Conservation (phyloP, 2,113 vertebrate genomes). For the Pseudorhombus dupliciocellatus region DNA sequence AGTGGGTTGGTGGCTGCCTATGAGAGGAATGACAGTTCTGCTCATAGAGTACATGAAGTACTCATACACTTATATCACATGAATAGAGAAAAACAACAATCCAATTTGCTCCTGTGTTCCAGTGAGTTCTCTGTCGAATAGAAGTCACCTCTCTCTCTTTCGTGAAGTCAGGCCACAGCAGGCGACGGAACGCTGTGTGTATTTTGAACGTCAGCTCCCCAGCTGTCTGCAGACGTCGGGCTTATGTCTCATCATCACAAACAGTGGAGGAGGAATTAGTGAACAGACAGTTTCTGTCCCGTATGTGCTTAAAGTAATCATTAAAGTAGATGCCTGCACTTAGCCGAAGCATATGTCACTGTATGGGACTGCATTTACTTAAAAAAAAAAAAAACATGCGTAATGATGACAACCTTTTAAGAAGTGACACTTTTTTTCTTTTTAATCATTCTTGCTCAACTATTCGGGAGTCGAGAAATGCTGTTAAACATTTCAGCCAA, state of each 20-base stretch:
- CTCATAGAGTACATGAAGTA: too few relatives aligned
- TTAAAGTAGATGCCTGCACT: constrained; percentile 3
- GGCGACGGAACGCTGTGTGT: not conserved
- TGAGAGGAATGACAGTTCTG: not conserved
- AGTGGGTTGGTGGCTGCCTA: not conserved
- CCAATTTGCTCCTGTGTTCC: too few relatives aligned
- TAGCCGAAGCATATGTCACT: not conserved
- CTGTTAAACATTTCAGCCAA: not conserved
- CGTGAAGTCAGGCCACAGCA: not conserved
- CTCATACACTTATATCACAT: too few relatives aligned
- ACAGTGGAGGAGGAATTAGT: not conserved
- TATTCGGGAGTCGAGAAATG: not conserved
- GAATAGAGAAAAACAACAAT: not conserved
- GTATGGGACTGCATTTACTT: not conserved
- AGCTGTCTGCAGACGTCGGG: not conserved
- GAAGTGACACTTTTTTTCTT: not conserved
- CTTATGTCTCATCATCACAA: not conserved
- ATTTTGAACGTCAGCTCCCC: not conserved
- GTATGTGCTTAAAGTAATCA: not conserved
- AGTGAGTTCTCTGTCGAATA: too few relatives aligned
- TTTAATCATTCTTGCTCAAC: not conserved
- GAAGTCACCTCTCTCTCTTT: too few relatives aligned
- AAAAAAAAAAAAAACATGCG: not conserved
- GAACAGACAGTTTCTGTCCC: not conserved
- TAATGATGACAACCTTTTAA: too few relatives aligned